Evolutionary conservation across 37 sponge, comb jelly and placozoan genomes (phyloP), one percentile per base, ranked within the genome.

Genomic region (Mnemiopsis leidyi): DNA sequence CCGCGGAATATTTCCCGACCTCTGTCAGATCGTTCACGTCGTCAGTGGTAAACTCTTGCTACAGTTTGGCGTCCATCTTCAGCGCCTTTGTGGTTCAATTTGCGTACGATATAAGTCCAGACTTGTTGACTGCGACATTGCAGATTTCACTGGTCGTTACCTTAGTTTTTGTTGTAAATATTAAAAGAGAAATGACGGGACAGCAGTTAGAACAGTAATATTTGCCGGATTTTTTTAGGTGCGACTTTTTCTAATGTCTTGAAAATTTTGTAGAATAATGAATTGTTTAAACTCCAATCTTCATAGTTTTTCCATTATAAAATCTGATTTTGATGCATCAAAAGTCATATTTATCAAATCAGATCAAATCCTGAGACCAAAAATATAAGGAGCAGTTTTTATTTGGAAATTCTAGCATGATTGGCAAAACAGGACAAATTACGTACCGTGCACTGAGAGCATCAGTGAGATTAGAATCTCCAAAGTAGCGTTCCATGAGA

Each of bases 401-500:
- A n/a, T n/a, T n/a, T n/a, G n/a, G n/a, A n/a, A n/a, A n/a, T n/a
- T n/a, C n/a, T n/a, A n/a, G n/a, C n/a, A n/a, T n/a, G n/a, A n/a
- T n/a, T n/a, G n/a, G n/a, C n/a, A n/a, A n/a, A n/a, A n/a, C n/a
- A n/a, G n/a, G n/a, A n/a, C n/a, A n/a, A n/a, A n/a, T n/a, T n/a
- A n/a, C n/a, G n/a, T n/a, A 79, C 23, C 96, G 75, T 3, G 94
- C 92, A 88, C 93, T 95, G 36, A 98, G 92, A 29, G 93, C 36
- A 40, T 96, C 97, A 26, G 96, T 95, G 68, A 95, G 75, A 21
- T 69, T 68, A 0, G 85, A 34, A 82, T 98, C 96, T 24, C 96
- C 95, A 73, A 96, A 93, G 85, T 94, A 94, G n/a, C 94, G 93
- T 0, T 94, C 92, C 68, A 96, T 77, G 26, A 97, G 93, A 21